Percentiles rank a stretch among this genome's conserved stretches.
phyloP scores from a whole-genome alignment of 1,140 invertebrate genomes.

The Lucilia sericata region DNA sequence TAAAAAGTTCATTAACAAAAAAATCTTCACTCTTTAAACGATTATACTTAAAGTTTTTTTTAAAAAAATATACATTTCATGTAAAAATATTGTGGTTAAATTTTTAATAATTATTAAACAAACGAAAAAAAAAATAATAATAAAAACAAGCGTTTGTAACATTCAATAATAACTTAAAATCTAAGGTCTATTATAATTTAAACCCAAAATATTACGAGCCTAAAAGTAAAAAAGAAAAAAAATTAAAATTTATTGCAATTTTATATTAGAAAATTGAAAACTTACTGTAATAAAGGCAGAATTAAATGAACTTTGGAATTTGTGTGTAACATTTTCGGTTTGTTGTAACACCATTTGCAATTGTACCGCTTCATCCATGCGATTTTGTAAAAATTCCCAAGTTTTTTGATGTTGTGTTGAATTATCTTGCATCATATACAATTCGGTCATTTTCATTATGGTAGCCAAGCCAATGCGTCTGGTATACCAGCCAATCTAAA shows the following conservation, averaged over 20 bases:
- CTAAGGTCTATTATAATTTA: conserved; percentile 60
- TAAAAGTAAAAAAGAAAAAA: conserved; percentile 44
- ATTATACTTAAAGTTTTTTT: not conserved
- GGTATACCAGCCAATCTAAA: conserved; percentile 90
- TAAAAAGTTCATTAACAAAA: not conserved
- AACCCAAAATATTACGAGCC: conserved; percentile 73
- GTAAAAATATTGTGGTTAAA: not conserved
- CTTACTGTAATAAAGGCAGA: conserved; percentile 70
- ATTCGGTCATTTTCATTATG: conserved; percentile 90
- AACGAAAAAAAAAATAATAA: not conserved
- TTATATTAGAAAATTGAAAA: not conserved
- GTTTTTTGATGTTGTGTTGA: conserved; percentile 79
- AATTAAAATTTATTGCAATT: not conserved
- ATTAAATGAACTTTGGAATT: conserved; percentile 69
- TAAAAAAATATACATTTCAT: too few species aligned
- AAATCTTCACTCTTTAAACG: not conserved
- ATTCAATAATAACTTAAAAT: conserved; percentile 11
- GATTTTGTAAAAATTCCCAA: conserved; percentile 83
- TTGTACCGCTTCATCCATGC: conserved; percentile 77
- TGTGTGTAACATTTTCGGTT: conserved; percentile 62
- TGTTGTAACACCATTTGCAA: conserved; percentile 60
- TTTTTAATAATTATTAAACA: not conserved
- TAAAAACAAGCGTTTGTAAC: not conserved
- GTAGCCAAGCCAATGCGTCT: conserved; percentile 84
- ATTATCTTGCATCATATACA: conserved; percentile 88